phyloP scores from a whole-genome alignment of 2,888 invertebrate genomes.

The Drosophila incognita region DNA sequence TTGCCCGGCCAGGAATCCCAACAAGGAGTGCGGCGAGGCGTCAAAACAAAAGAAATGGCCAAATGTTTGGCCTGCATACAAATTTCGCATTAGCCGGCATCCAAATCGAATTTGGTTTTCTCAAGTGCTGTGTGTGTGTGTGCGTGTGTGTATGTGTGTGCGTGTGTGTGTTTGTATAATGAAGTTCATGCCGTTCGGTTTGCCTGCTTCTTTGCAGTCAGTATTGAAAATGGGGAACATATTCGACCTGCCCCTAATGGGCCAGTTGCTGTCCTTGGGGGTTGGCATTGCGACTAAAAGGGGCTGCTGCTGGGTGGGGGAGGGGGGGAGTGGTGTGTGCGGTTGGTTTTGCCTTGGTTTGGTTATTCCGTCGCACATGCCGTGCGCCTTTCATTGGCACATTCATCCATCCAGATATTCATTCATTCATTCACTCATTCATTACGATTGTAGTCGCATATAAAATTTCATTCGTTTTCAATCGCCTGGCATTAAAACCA shows the following conservation, averaged over 20 bases:
- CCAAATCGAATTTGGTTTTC: slow-evolving; percentile 54
- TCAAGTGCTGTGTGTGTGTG: not conserved
- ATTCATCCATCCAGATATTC: slow-evolving; percentile 14
- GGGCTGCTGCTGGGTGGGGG: not conserved
- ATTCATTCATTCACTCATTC: slow-evolving; percentile 12
- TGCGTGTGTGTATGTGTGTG: not conserved
- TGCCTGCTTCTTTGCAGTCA: not conserved
- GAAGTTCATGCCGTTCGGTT: slow-evolving; percentile 38
- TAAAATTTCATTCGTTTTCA: slow-evolving; percentile 75
- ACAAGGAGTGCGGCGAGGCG: slow-evolving; percentile 10
- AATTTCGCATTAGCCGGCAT: slow-evolving; percentile 71
- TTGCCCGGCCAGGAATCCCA: slow-evolving; percentile 48
- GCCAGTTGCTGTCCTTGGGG: slow-evolving; percentile 12
- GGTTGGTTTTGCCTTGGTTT: not conserved
- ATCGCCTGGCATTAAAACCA: slow-evolving; percentile 56
- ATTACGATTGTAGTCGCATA: slow-evolving; percentile 51
- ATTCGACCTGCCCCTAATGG: slow-evolving; percentile 43
- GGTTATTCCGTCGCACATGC: slow-evolving; percentile 19
- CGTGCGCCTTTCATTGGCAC: slow-evolving; percentile 32
- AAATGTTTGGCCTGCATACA: slow-evolving; percentile 72
- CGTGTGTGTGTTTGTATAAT: slow-evolving; percentile 32
- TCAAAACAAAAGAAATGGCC: slow-evolving; percentile 74
- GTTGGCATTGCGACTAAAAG: not conserved
- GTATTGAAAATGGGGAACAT: slow-evolving; percentile 63
- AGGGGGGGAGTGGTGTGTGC: not conserved